Base-by-base conservation (phyloP, 1,140 invertebrate species). In the Ephestia elutella region DNA sequence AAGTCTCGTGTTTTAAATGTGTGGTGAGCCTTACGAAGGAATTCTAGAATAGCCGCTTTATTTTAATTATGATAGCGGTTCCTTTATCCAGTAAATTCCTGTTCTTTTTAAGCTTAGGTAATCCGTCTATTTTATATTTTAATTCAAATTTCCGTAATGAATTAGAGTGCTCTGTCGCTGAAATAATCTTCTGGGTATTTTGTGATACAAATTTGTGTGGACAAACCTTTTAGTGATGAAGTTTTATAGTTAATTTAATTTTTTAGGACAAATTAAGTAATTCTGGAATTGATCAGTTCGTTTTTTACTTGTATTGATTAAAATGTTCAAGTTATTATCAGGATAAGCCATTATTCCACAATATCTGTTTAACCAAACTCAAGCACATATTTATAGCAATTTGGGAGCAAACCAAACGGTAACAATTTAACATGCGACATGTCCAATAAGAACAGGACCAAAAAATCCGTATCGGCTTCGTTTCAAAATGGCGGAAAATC, bases 51-150 rank as follows among this genome's bases (percentile, higher is more conserved):
- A 15, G 38, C 13, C 38, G 13, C 38, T 44, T 35, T 35, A 35
- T 35, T 35, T 44, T 44, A 44, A 44, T 44, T 44, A 44, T 44
- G 38, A 44, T 44, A 44, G 38, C 38, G 3, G 13, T 17, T 13
- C 13, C 38, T 44, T 44, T 44, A 44, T 44, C 38, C n/a, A 10
- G 38, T 44, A 44, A 44, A 44, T n/a, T 44, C n/a, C n/a, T 44
- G n/a, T n/a, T 44, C 5, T 44, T 44, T 15, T 44, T 15, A n/a
- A 44, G 38, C 38, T n/a, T 15, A n/a, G 15, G 38, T 44, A 44
- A 44, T 44, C 38, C 38, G 15, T 44, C 38, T 32, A 44, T 44
- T 44, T 15, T 15, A 17, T 44, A 17, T 44, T 44, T 44, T 44
- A 44, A 44, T 44, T 15, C 15, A 15, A 15, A 44, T 32, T 32